Base-by-base conservation (phyloP, 2,797 vertebrate genomes). In the Valencia hispanica region DNA sequence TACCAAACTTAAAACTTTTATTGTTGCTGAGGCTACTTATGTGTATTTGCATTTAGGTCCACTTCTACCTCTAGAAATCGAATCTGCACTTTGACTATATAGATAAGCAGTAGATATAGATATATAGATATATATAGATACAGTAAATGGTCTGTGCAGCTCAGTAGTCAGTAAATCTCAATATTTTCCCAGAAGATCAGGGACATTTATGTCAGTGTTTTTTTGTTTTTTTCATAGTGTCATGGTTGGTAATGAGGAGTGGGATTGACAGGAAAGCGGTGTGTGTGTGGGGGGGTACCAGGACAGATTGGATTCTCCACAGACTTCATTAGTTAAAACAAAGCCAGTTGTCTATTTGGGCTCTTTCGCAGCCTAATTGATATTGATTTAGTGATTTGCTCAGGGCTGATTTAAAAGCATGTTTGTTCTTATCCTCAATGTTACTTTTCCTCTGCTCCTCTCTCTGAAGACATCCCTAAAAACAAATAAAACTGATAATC, bases 291-390 rank as follows among this genome's bases (percentile, higher is more conserved):
- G 34, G 70, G 69, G 18, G 22, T 43, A 5, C 79, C 69, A 75
- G 69, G 79, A 81, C 78, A 86, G 86, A 91, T 85, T 77, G 85
- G 89, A 90, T 92, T 86, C 93, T 93, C 93, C 51, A 84, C 88
- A 94, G 93, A 94, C 94, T 94, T 94, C 93, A 94, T 95, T 94
- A 93, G 94, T 94, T 94, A 91, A 94, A 94, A 93, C 93, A 94
- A 94, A 94, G 92, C 92, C 91, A 88, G 89, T 93, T 93, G 93
- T 94, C 93, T 92, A 79, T 91, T 93, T 87, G 92, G 88, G 90
- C 89, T 87, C 86, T 84, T 93, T 88, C 87, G 83, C 91, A 81
- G 87, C 88, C 89, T 95, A 94, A 94, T 94, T 94, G 94, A 93
- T 95, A 95, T 95, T 93, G 95, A 95, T 93, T 94, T 91, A 91